Conservation (phyloP, 2,888 invertebrate species). For the Epirrita christyi region DNA sequence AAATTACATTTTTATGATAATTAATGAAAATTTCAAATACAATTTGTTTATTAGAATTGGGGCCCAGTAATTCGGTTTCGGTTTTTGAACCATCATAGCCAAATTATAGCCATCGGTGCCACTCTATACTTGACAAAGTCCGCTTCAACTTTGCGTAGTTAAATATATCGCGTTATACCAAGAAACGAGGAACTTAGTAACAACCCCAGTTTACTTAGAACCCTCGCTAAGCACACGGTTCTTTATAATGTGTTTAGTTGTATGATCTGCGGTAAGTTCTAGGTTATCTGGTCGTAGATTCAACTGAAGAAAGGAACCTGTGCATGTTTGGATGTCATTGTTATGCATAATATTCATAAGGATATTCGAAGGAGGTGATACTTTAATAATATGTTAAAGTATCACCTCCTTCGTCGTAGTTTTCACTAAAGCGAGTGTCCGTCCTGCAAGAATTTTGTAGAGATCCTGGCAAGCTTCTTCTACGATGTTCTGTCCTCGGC, state of each 20-base stretch:
- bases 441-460: no score
- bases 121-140: constrained; percentile 10
- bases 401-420: no score
- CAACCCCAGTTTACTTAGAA: constrained; percentile 19
- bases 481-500: no score
- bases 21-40: no score
- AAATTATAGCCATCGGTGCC: background rate
- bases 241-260: constrained; percentile 10
- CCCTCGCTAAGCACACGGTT: constrained; percentile 15
- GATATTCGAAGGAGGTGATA: no score
- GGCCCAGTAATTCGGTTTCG: constrained; percentile 14
- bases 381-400: no score
- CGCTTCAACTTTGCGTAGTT: constrained; percentile 20
- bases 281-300: background rate
- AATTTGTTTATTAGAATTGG: no score
- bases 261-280: constrained; percentile 13
- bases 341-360: no score
- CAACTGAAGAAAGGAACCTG: constrained; percentile 8
- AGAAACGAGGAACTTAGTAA: constrained; percentile 22
- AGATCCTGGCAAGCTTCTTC: no score
- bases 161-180: constrained; percentile 36
- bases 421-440: no score
- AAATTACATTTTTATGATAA: no score
- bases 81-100: no score
- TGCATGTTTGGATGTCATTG: constrained; percentile 14